A percentile compares a stretch with the other conserved stretches of the same genome.
These are phyloP conservation scores for Balanococcus diminutus DNA, from an alignment of 2,888 invertebrate species.

Conservation along the genomic window DNA sequence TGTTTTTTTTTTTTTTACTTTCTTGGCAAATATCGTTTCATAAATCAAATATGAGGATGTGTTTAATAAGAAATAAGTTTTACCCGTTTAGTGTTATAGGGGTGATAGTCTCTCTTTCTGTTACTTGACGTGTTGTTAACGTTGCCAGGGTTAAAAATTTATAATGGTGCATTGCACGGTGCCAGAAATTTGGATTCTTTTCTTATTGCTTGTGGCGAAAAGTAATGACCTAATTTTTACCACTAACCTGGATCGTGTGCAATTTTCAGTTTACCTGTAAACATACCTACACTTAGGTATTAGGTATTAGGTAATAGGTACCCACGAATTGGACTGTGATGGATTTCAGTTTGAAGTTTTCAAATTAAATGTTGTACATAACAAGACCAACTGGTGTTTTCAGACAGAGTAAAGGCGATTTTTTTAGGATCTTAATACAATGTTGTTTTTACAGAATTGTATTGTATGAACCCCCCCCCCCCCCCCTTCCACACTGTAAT, in stretches of 20 bases:
- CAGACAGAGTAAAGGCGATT: too few relatives aligned
- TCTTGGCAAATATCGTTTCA: conserved; percentile 34
- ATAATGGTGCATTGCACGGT: conserved; percentile 16
- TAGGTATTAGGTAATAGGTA: neutral
- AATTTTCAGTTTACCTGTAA: neutral
- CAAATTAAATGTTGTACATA: too few relatives aligned
- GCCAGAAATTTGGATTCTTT: conserved; percentile 26
- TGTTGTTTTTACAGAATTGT: too few relatives aligned
- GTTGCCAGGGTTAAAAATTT: conserved; percentile 31
- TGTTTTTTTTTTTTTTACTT: conserved; percentile 7
- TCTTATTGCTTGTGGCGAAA: conserved; percentile 15
- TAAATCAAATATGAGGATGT: conserved; percentile 43
- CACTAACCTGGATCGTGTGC: neutral
- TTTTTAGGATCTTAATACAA: too few relatives aligned
- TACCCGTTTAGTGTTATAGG: neutral
- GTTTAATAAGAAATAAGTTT: conserved; percentile 42
- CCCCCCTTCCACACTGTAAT: too few relatives aligned
- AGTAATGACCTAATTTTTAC: conserved; percentile 25
- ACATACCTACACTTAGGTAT: neutral
- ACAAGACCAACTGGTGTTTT: too few relatives aligned
- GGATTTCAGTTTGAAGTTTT: too few relatives aligned
- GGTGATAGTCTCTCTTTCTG: neutral
- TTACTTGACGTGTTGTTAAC: neutral
- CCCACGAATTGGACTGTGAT: too few relatives aligned
- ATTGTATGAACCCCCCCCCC: too few relatives aligned